phyloP scores from a whole-genome alignment of 2,797 vertebrate species.

The Dermochelys coriacea region DNA sequence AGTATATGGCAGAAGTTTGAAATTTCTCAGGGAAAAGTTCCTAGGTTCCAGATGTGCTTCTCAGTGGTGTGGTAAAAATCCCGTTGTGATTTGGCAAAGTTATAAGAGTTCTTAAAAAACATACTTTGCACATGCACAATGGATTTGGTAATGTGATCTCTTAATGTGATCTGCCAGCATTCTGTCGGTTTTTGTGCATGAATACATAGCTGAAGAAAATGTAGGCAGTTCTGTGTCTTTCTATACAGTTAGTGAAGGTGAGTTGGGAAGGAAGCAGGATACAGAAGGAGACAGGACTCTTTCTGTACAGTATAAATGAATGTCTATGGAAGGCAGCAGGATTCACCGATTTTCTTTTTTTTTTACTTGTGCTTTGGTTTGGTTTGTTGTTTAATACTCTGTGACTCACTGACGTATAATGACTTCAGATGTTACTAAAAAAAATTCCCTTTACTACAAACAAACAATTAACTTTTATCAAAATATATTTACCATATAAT shows the following conservation, averaged over 20 bases:
- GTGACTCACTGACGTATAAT: not conserved
- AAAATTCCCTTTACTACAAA: not conserved
- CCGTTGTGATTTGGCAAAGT: not conserved
- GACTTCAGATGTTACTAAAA: not conserved
- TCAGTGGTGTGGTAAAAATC: not conserved
- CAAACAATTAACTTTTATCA: not conserved
- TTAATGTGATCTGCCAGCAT: not conserved
- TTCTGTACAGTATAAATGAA: not conserved
- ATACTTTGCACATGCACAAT: not conserved
- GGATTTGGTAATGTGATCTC: not conserved
- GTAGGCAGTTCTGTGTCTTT: not conserved
- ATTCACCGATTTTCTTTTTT: not conserved
- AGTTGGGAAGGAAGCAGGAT: not conserved
- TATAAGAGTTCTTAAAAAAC: not conserved
- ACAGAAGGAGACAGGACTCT: not conserved
- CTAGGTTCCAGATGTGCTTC: not conserved
- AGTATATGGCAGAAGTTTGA: constrained; percentile 36
- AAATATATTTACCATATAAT: not conserved
- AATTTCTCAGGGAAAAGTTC: constrained; percentile 2
- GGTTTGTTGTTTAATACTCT: not conserved
- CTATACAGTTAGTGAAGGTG: not conserved
- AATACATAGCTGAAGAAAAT: not conserved
- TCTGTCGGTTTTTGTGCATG: not conserved
- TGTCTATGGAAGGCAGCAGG: not conserved
- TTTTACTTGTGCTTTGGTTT: not conserved